A percentile compares a stretch with the other conserved stretches of the same genome.
Conservation (phyloP, 2,797 vertebrate species). For the Sebastes matsubarae region DNA sequence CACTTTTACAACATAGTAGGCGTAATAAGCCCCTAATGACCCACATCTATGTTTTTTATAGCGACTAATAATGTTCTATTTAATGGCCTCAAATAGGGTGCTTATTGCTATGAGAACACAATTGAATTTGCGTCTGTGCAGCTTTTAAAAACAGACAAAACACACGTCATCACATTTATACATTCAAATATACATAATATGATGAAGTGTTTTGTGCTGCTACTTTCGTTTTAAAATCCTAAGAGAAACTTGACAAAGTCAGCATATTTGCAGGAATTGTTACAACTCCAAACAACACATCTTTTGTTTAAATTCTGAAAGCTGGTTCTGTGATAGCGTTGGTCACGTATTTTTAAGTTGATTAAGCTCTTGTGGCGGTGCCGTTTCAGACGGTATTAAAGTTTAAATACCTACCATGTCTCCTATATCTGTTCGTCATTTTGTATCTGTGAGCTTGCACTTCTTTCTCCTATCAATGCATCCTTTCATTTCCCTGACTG, state of each 20-base stretch:
- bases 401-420: neutral
- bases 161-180: too few species aligned
- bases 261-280: neutral
- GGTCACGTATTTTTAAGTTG: neutral
- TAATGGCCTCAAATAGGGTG: too few species aligned
- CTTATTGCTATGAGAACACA: too few species aligned
- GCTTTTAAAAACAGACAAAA: too few species aligned
- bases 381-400: neutral
- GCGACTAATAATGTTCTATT: too few species aligned
- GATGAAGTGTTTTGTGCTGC: too few species aligned
- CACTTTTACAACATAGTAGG: too few species aligned
- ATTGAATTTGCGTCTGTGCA: too few species aligned
- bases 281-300: neutral
- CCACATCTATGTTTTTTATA: too few species aligned
- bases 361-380: neutral
- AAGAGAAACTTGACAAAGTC: neutral
- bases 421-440: neutral
- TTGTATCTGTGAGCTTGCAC: neutral
- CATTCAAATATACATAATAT: too few species aligned
- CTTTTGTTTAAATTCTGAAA: neutral
- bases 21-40: too few species aligned
- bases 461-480: neutral
- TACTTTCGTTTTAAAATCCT: neutral
- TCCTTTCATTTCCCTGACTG: slow-evolving; percentile 8
- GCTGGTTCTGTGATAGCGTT: neutral